Evolutionary conservation across 2,888 invertebrate genomes (phyloP), one percentile per base, ranked within the genome.

Genomic region (Entomobrya proxima): DNA sequence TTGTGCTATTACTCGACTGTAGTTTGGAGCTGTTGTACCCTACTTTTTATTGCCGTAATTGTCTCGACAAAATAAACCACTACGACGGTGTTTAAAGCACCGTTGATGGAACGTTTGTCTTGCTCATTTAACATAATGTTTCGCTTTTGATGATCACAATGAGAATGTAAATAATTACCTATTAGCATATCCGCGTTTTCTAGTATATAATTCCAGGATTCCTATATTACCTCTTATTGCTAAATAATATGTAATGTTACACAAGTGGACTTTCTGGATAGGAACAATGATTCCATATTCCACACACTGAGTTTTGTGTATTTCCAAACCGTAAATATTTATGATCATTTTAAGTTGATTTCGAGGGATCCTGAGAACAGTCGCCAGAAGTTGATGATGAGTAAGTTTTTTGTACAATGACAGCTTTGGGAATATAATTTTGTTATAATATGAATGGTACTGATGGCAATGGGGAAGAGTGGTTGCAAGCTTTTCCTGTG

Each of bases 341-440:
- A 40, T 40, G 15, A 40, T 11, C 9, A 40, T 40, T 40, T 40
- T 75, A 75, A 52, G 55, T 52, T 82, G 47, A 78, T 47, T 78
- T 78, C 30, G 50, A 67, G 67, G 35, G 64, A 64, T 44, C 37
- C 24, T 64, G 69, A 35, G 55, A 47, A 69, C 55, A 72, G 35
- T 32, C 61, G 13, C n/a, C 58, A 72, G n/a, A 69, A 69, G 67
- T 67, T 67, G 79, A 69, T 81, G 72, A 86, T 81, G 80, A 86
- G 69, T 81, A 74, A 80, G 58, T 74, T 67, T 80, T 86, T 50
- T 30, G 44, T 76, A 44, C 72, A 86, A 86, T 81, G 86, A 86
- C 86, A 86, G 86, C 86, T 86, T 72, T 0, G 86, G 86, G 86
- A 86, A 81, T 86, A 79, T 50, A 15, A 18, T 27, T 35, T 76